Evolutionary conservation across 30 jellyfish, hydroid and myxozoan species (phyloP), one percentile per base, ranked within the genome.

Genomic region (Rhopilema esculentum): DNA sequence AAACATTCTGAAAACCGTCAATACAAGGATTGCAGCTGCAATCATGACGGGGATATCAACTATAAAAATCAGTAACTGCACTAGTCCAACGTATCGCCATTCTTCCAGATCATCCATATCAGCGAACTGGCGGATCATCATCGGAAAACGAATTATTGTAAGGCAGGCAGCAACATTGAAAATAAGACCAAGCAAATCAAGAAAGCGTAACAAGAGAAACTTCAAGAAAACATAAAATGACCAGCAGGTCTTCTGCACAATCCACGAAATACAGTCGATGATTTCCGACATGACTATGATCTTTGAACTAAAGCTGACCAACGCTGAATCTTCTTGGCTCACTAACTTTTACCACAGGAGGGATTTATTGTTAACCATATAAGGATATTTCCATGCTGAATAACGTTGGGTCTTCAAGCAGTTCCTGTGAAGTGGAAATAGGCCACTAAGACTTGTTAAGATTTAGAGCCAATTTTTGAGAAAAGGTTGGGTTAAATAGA

Each of bases 101-200:
- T 78, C 97, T 76, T 72, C 50, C 28, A 84, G 7, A 27, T 64
- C 66, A 16, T 82, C 83, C 91, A 94, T 62, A 20, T 84, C 76
- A 27, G 77, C 0, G 33, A 94, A 89, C 64, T 82, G 91, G 21
- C 51, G 70, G 8, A 94, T 70, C 98, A 94, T 94, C 66, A 49
- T 69, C 62, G 98, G 98, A 20, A 94, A 74, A 0, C 97, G 78
- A 28, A 82, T 61, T 12, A 94, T 29, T 29, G 98, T 94, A 49
- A 79, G 67, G 79, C 98, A 94, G 8, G 98, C 98, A 7, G 66
- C 33, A 49, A 94, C 49, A 69, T 88, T 88, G 89, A 94, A 88
- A 16, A 94, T 52, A 65, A 94, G 82, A 16, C 98, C 98, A 49
- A 94, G 73, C n/a, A 89, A 28, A 50, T 94, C 98, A 75, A 94